Conservation (phyloP, 2,113 vertebrate species). For the Ranitomeya variabilis region DNA sequence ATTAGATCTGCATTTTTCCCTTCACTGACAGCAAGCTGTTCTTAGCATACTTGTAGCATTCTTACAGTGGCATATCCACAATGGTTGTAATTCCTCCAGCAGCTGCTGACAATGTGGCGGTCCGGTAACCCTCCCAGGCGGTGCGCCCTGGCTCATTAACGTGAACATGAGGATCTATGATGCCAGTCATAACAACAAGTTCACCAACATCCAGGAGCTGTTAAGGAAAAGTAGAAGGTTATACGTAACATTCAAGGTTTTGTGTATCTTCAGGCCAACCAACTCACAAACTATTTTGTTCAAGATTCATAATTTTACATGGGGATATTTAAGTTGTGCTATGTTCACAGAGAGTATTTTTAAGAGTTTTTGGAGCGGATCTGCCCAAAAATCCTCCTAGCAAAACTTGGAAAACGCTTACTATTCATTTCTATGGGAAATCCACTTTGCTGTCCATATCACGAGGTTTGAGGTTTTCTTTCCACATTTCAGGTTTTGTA, state of each 20-base stretch:
- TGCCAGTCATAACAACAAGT: conserved; percentile 80
- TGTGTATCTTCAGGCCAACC: background rate
- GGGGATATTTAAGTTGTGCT: no score
- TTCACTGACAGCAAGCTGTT: background rate
- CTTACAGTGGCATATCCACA: conserved; percentile 83
- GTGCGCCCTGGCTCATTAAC: conserved; percentile 80
- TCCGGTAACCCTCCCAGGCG: conserved; percentile 80
- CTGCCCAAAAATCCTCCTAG: no score
- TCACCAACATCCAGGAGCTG: conserved; percentile 79
- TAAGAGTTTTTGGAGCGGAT: no score
- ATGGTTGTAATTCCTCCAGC: conserved; percentile 83
- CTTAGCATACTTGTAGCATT: background rate
- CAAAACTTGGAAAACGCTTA: no score
- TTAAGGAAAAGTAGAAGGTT: background rate
- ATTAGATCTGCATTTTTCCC: background rate
- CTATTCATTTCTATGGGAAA: no score
- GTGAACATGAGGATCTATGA: conserved; percentile 81
- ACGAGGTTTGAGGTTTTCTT: no score
- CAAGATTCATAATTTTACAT: background rate
- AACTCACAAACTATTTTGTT: background rate
- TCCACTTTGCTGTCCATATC: no score
- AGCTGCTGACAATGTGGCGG: conserved; percentile 77
- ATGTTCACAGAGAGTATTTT: no score
- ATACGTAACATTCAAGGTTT: background rate
- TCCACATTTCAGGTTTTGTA: no score